phyloP scores from a whole-genome alignment of 2,797 vertebrate genomes.

The Microchirus variegatus region DNA sequence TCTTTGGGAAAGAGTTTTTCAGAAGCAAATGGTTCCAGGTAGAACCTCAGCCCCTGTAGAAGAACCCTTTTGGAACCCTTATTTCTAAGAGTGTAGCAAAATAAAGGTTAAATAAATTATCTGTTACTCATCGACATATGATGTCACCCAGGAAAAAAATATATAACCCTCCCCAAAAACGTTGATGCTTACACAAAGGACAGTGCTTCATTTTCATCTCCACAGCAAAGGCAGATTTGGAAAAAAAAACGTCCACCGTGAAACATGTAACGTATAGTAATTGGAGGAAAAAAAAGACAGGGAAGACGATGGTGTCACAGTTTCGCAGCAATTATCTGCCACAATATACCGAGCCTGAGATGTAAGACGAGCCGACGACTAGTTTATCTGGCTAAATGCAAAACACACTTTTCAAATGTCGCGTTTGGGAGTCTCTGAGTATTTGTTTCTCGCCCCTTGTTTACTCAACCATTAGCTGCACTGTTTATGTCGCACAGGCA shows the following conservation, averaged over 20 bases:
- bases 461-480: neutral
- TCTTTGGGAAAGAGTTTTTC: no score
- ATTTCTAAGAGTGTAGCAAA: no score
- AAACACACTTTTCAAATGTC: neutral
- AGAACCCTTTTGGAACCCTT: no score
- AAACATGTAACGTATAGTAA: neutral
- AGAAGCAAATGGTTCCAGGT: no score
- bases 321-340: neutral
- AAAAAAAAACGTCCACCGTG: neutral
- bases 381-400: neutral
- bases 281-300: neutral
- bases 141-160: neutral
- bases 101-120: neutral
- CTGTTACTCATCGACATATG: neutral
- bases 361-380: neutral
- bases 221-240: no score
- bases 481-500: neutral
- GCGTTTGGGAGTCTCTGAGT: neutral
- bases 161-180: neutral
- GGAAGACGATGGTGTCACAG: neutral
- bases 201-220: neutral
- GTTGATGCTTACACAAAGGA: neutral
- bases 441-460: neutral
- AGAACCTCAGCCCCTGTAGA: no score
- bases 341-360: conserved; percentile 7